Percentiles rank a stretch among this genome's conserved stretches.
Conservation (phyloP, 1,140 invertebrate genomes). For the Diabrotica undecimpunctata region DNA sequence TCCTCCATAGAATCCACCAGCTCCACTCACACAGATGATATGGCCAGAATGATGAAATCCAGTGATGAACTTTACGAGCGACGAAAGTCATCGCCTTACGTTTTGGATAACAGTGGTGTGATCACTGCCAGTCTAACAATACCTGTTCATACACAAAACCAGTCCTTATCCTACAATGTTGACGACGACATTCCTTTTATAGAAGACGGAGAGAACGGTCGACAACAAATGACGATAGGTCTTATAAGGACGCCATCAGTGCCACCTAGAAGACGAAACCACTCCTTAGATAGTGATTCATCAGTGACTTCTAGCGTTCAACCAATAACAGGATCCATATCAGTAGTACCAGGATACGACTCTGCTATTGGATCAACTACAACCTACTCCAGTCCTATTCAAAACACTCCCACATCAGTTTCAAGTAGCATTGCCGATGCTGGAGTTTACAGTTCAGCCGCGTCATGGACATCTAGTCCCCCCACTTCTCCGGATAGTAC, state of each 20-base stretch:
- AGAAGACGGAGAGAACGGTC: conserved; percentile 53
- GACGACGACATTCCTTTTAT: conserved; percentile 71
- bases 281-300: conserved; percentile 50
- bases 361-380: conserved; percentile 61
- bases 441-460: conserved; percentile 53
- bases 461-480: conserved; percentile 59
- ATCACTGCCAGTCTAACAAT: conserved; percentile 80
- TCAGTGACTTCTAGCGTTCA: conserved; percentile 47
- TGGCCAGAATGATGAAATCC: conserved; percentile 39
- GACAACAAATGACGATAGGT: conserved; percentile 43
- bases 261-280: conserved; percentile 42
- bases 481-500: conserved; percentile 55
- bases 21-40: conserved; percentile 52
- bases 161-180: conserved; percentile 29
- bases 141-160: conserved; percentile 55
- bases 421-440: conserved; percentile 45
- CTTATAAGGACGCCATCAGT: conserved; percentile 31
- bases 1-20: conserved; percentile 43
- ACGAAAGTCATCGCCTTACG: conserved; percentile 51
- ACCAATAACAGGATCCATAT: conserved; percentile 50
- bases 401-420: conserved; percentile 47
- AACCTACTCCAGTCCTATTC: conserved; percentile 51
- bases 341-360: conserved; percentile 47
- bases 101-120: conserved; percentile 56
- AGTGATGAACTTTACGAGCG: conserved; percentile 49